Percentiles rank a stretch among this genome's conserved stretches.
Conservation (phyloP, 2,113 vertebrate species). For the Carassius carassius region DNA sequence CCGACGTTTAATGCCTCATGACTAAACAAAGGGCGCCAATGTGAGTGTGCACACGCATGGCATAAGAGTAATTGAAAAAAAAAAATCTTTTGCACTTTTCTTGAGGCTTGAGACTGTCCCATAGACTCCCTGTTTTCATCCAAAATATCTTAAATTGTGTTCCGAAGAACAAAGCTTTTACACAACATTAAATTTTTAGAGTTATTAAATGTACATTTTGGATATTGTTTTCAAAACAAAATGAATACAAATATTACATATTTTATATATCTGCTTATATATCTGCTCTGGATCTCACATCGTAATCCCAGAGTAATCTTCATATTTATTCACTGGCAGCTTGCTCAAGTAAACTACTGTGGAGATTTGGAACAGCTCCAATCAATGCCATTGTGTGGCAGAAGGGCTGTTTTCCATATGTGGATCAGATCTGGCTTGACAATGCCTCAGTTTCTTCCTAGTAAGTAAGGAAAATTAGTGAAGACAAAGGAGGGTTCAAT, state of each 20-base stretch:
- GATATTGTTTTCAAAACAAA: not conserved
- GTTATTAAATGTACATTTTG: not conserved
- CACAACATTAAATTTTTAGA: not conserved
- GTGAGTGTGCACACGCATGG: no score
- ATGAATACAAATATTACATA: not conserved
- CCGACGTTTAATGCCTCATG: no score
- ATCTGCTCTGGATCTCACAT: conserved; percentile 36
- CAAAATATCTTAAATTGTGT: no score
- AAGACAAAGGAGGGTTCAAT: conserved; percentile 15
- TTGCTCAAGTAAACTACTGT: conserved; percentile 31
- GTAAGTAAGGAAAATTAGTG: conserved; percentile 3
- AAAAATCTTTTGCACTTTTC: no score
- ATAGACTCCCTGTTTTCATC: no score
- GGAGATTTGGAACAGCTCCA: conserved; percentile 46
- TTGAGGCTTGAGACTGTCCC: no score
- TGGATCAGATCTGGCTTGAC: conserved; percentile 48
- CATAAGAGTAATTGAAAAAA: no score
- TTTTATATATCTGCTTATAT: not conserved
- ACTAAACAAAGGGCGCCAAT: no score
- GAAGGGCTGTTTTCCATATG: conserved; percentile 54
- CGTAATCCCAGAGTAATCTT: conserved; percentile 53
- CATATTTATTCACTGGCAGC: conserved; percentile 58
- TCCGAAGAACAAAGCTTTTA: no score
- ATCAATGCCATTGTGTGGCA: conserved; percentile 20
- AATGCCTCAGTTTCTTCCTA: not conserved